Evolutionary conservation across 23 tunicate genomes (phyloP).

Genomic region (Diplosoma virens): DNA sequence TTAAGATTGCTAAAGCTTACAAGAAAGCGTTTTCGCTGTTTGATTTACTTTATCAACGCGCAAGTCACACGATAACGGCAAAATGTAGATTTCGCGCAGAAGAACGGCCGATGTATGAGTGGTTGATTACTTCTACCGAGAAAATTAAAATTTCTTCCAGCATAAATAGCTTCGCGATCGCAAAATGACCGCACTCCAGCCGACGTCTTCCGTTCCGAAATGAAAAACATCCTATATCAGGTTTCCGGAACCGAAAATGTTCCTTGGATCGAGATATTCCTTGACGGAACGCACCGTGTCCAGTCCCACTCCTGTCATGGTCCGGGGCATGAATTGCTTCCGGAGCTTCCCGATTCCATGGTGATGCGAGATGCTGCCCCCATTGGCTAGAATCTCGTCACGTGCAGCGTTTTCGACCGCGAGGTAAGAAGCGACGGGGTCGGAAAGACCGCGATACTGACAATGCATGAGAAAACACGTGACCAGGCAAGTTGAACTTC

Average conservation of each 20-base stretch:
- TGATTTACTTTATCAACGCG: too few relatives aligned
- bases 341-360: conserved; percentile 91
- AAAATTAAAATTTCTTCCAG: too few relatives aligned
- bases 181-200: background rate
- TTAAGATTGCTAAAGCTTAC: too few relatives aligned
- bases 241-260: conserved; percentile 85
- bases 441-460: conserved; percentile 73
- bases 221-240: too few relatives aligned
- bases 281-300: conserved; percentile 70
- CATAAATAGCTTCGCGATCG: too few relatives aligned
- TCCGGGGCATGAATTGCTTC: conserved; percentile 76
- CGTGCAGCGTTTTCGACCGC: conserved; percentile 86
- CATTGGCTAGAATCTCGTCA: conserved; percentile 79
- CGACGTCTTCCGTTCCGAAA: background rate
- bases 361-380: conserved; percentile 88
- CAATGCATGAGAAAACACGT: too few relatives aligned
- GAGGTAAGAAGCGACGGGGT: conserved; percentile 68
- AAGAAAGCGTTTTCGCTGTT: too few relatives aligned
- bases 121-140: too few relatives aligned
- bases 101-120: too few relatives aligned
- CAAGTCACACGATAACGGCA: too few relatives aligned
- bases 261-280: conserved; percentile 83
- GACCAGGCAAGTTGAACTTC: too few relatives aligned
- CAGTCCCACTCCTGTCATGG: conserved; percentile 54
- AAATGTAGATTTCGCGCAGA: too few relatives aligned